Base-by-base conservation (phyloP, 2,113 vertebrate genomes). In the Catharus fuscescens region DNA sequence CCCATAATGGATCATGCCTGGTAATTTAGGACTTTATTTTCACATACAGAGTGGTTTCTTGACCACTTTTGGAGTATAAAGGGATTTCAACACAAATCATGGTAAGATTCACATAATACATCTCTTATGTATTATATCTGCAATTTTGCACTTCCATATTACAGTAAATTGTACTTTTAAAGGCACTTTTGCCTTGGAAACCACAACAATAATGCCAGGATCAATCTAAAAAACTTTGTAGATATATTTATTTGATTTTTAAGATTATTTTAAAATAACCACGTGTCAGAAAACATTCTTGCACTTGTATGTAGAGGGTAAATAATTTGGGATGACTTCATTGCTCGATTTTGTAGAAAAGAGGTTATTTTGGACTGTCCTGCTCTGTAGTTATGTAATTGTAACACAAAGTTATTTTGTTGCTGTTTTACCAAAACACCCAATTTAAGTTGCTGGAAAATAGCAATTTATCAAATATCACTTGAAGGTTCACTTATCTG, bases 391-490 rank as follows among this genome's bases (percentile, higher is more conserved):
- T 59, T 69, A 90, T 91, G 34, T 72, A 90, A 84, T 23, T 23
- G 56, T 25, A 92, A 79, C 36, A 65, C 26, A 82, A 38, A 9
- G 60, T 44, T 14, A 26, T 52, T 94, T 71, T 57, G 25, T 36
- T 82, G 59, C 36, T 92, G 25, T 84, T 94, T 90, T 93, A 67
- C n/a, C 92, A 80, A 87, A 95, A 80, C 38, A 86, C 9, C 40
- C 70, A 93, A 62, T 92, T 84, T 80, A 77, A 92, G 53, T 65
- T 90, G 50, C 28, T 93, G 81, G 80, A 95, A 93, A 96, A 95
- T 60, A 76, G 57, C 50, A 89, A 85, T 36, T 77, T 80, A 77
- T 44, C 92, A 82, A 96, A 94, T 96, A 95, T 92, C 65, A 80
- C 74, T 80, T 90, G 80, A 66, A 93, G 20, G 52, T 93, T 74